phyloP scores from a whole-genome alignment of 2,888 invertebrate genomes.

The Crocallis elinguaria region DNA sequence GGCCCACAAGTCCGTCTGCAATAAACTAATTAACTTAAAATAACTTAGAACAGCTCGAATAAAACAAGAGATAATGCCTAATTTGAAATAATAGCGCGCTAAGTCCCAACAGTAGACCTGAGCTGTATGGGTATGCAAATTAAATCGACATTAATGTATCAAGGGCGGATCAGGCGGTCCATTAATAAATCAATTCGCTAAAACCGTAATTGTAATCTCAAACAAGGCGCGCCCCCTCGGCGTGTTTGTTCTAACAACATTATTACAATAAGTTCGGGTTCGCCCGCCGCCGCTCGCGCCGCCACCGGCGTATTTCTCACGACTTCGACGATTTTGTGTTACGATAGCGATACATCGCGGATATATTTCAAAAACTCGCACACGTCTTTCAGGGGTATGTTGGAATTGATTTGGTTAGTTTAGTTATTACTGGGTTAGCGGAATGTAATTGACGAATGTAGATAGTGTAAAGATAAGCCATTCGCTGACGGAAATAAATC shows the following conservation, averaged over 20 bases:
- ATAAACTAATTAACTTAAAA: constrained; percentile 20
- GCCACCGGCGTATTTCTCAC: constrained; percentile 55
- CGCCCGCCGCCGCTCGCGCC: constrained; percentile 46
- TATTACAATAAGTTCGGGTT: constrained; percentile 83
- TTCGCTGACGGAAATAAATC: too few relatives aligned
- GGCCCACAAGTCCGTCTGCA: neutral
- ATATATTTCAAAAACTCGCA: neutral
- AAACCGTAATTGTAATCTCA: constrained; percentile 85
- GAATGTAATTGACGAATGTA: too few relatives aligned
- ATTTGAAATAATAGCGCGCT: constrained; percentile 34
- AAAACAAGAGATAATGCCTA: constrained; percentile 30
- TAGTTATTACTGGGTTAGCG: too few relatives aligned
- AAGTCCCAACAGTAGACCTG: constrained; percentile 34
- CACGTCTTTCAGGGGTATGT: neutral
- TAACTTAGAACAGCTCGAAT: constrained; percentile 3
- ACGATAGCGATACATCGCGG: constrained; percentile 29
- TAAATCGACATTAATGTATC: constrained; percentile 83
- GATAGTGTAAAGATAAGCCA: too few relatives aligned
- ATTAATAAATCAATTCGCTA: constrained; percentile 85
- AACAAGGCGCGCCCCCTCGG: constrained; percentile 76
- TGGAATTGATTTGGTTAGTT: too few relatives aligned
- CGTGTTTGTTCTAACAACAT: constrained; percentile 84
- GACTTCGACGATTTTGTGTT: constrained; percentile 44
- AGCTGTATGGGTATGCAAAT: constrained; percentile 64
- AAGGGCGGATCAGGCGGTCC: constrained; percentile 82